These are phyloP conservation scores for Antrozous pallidus DNA, from an alignment of 2,797 vertebrate genomes.

Conservation along the genomic window DNA sequence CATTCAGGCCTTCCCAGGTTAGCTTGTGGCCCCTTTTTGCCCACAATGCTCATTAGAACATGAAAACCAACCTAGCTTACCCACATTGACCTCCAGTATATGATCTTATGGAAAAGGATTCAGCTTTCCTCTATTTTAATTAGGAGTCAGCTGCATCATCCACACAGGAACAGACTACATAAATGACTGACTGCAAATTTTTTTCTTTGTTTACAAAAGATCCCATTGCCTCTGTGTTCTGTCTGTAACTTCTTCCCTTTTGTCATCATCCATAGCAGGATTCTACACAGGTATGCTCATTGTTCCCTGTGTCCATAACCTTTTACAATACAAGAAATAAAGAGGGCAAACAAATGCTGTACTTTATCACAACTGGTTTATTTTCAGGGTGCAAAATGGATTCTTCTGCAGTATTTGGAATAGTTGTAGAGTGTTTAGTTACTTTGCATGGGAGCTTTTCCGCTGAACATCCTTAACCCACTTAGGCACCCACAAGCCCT, in stretches of 20 bases:
- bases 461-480: not conserved
- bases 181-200: not conserved
- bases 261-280: not conserved
- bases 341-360: not conserved
- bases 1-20: too few species aligned
- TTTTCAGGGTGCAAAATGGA: not conserved
- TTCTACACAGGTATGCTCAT: not conserved
- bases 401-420: not conserved
- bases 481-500: rapidly evolving
- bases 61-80: not conserved
- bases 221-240: not conserved
- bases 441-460: not conserved
- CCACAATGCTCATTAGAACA: not conserved
- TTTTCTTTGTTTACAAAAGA: conserved; percentile 29
- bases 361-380: not conserved
- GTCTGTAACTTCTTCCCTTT: not conserved
- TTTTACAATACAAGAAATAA: not conserved
- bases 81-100: not conserved
- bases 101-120: not conserved
- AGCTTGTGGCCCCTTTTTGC: too few species aligned
- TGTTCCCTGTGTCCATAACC: not conserved
- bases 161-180: not conserved
- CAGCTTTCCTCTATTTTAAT: not conserved
- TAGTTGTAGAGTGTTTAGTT: too few species aligned
- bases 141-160: not conserved